Evolutionary conservation across 2,797 vertebrate genomes (phyloP), one percentile per base, ranked within the genome.

Genomic region (Crocidura indochinensis): DNA sequence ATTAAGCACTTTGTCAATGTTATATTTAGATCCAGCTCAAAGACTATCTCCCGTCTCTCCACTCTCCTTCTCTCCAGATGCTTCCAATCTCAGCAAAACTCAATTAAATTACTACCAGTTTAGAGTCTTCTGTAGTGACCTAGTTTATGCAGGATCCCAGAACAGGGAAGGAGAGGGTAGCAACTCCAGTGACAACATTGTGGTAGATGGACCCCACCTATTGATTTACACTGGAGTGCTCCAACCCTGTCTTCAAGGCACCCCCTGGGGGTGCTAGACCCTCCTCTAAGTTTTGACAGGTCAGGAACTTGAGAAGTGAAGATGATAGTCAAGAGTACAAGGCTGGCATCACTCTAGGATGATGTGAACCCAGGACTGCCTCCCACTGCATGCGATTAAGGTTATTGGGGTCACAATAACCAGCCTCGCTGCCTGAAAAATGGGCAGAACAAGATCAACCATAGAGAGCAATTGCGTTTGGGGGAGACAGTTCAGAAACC

Each of bases 11-110:
- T 85, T 8, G 8, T 38, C 62, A 90, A 86, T 67, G 53, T 68
- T 94, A 29, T 90, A 78, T 87, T 95, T 95, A 94, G 87, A 90
- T 81, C 8, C 60, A 69, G 78, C 64, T 90, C 84, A 51, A 88
- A 90, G 69, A 79, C 69, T 12, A 9, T 20, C 71, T 74, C 71
- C 69, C 8, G 38, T 27, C 84, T 94, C 83, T 80, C 75, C 5
- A 2, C 56, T 82, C 87, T 29, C 79, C 65, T 79, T 64, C 64
- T 83, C 76, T 91, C 87, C 74, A 90, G 77, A 80, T 86, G 73
- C 31, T 72, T 95, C 77, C 62, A 88, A 62, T 90, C 77, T 88
- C 83, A 82, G 83, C 27, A 91, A 80, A 79, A 86, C 14, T 53
- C 91, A 53, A 49, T 82, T 93, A 80, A 95, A 88, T 84, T 72